Conservation (phyloP, 2,888 invertebrate genomes). For the Trypoxylon attenuatum region DNA sequence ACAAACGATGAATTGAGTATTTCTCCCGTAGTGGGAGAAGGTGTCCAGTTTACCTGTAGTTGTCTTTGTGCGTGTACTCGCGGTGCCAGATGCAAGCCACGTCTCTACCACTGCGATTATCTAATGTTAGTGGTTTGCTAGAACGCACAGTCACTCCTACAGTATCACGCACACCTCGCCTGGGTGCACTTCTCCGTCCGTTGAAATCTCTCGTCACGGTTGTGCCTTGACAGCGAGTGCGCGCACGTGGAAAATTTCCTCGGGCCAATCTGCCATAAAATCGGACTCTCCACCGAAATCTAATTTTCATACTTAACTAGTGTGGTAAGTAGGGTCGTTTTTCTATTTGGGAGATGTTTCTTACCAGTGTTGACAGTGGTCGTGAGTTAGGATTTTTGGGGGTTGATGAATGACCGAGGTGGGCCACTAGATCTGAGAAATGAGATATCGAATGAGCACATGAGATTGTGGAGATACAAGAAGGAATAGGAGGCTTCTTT, state of each 20-base stretch:
- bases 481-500: constrained; percentile 9
- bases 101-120: constrained; percentile 28
- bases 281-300: neutral
- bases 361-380: too few relatives aligned
- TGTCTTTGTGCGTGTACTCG: too few relatives aligned
- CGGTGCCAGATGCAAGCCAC: too few relatives aligned
- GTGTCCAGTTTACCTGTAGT: too few relatives aligned
- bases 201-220: constrained; percentile 14
- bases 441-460: neutral
- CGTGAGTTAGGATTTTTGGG: too few relatives aligned
- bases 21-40: too few relatives aligned
- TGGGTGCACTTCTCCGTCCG: neutral
- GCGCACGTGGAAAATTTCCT: constrained; percentile 1
- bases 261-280: neutral
- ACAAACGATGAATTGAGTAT: too few relatives aligned
- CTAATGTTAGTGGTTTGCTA: constrained; percentile 26
- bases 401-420: neutral
- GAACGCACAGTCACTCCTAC: constrained; percentile 10
- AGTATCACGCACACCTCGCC: constrained; percentile 12
- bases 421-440: neutral
- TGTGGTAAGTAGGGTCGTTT: too few relatives aligned
- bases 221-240: neutral
- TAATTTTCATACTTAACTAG: too few relatives aligned
- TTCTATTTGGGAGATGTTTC: too few relatives aligned
- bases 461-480: too few relatives aligned